Conservation (phyloP, 2,888 invertebrate species). For the Notodonta dromedarius region DNA sequence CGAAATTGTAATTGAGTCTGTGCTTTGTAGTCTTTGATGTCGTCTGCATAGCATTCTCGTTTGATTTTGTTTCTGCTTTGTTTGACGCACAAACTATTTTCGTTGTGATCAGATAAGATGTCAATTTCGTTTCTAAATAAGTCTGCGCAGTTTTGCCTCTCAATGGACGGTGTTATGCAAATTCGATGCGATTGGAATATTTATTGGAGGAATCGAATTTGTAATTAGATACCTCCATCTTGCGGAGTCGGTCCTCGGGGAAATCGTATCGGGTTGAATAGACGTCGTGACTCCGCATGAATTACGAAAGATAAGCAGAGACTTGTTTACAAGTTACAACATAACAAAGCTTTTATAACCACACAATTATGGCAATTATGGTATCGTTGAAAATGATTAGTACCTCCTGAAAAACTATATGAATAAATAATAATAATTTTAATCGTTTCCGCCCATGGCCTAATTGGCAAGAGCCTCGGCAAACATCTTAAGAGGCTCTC, state of each 20-base stretch:
- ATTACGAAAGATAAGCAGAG: constrained; percentile 41
- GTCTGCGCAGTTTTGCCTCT: constrained; percentile 9
- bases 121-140: constrained; percentile 32
- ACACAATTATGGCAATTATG: no score
- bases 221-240: constrained; percentile 76
- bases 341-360: constrained; percentile 23
- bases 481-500: no score
- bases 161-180: constrained; percentile 58
- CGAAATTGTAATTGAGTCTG: constrained; percentile 71
- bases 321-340: constrained; percentile 34
- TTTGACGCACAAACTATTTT: constrained; percentile 47
- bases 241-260: constrained; percentile 61
- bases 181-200: constrained; percentile 72
- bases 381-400: no score
- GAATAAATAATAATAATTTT: no score
- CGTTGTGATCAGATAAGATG: constrained; percentile 41
- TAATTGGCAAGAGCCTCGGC: no score
- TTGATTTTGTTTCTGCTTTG: constrained; percentile 56
- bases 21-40: constrained; percentile 74
- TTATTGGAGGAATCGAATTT: constrained; percentile 76
- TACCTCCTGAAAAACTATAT: background rate
- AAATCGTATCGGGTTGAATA: constrained; percentile 66
- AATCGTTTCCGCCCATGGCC: no score
- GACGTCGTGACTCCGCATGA: constrained; percentile 65
- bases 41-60: constrained; percentile 60